Base-by-base conservation (phyloP, 2,888 invertebrate species). In the Aphodius sticticus region DNA sequence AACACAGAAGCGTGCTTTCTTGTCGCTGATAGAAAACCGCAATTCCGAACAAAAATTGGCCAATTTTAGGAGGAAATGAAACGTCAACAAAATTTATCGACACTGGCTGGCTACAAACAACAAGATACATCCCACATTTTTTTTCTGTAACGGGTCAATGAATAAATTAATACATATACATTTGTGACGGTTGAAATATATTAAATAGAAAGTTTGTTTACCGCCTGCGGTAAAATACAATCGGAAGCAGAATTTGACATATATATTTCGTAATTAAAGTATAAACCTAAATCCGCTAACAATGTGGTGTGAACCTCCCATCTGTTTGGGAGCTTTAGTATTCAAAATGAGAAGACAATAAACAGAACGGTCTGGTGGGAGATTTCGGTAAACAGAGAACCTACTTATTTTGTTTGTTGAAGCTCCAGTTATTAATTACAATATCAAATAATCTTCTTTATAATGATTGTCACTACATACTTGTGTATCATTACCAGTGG, bases 81-180 rank as follows among this genome's bases (percentile, higher is more conserved):
- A 53, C 53, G 53, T 53, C 53, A 53, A 53, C 53, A 53, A 53
- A 53, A 53, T 53, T 53, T 53, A 53, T 53, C 53, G 53, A 53
- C 12, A 1, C 26, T 26, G 1, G 9, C 26, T 26, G 1, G 26
- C 26, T 26, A 26, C 26, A 26, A 12, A 53, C 12, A 53, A 53
- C 53, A 53, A 53, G 53, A 53, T 53, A 53, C 53, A 53, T 53
- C 53, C 53, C 53, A 53, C 53, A 53, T 53, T 53, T 53, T 53
- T 53, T 53, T 53, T 5, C 53, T 5, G 53, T 53, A 53, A 53
- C 12, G 53, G 53, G 12, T 5, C 53, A 53, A 53, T 53, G 53
- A 53, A 53, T 53, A 53, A 53, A 53, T 53, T 53, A 53, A 53
- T 53, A 53, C 6, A 53, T 53, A 53, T 53, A 53, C 12, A 53